Evolutionary conservation across 1,140 invertebrate species (phyloP).

Genomic region (Drosophila burlai): DNA sequence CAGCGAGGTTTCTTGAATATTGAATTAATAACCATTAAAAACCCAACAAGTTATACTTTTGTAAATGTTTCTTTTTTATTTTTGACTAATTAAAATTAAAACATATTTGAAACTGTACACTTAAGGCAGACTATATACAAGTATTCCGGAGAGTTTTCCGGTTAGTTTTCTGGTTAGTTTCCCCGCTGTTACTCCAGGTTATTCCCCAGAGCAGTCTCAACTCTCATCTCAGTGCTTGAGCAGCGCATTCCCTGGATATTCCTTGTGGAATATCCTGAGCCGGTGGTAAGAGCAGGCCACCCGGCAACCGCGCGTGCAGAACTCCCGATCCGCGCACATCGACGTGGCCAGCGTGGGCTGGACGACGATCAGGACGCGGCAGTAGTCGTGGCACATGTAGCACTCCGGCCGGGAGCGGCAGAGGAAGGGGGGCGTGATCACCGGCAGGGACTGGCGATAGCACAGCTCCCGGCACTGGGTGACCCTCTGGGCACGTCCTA

Average conservation of each 20-base stretch:
- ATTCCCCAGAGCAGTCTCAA: neutral
- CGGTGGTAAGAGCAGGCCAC: conserved; percentile 64
- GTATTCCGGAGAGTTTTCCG: neutral
- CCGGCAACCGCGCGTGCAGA: conserved; percentile 71
- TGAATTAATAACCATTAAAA: neutral
- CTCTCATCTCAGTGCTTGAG: conserved; percentile 30
- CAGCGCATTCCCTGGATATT: conserved; percentile 37
- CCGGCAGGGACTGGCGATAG: conserved; percentile 42
- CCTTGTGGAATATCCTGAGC: conserved; percentile 2
- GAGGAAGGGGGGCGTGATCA: conserved; percentile 14
- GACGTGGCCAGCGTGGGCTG: conserved; percentile 55
- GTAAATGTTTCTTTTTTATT: neutral
- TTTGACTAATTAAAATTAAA: conserved; percentile 18
- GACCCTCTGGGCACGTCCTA: conserved; percentile 31
- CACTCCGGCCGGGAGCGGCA: conserved; percentile 67
- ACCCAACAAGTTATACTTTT: neutral
- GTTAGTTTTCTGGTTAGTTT: neutral
- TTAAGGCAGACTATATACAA: conserved; percentile 1
- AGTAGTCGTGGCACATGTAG: conserved; percentile 79
- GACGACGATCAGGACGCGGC: conserved; percentile 60
- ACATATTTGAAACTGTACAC: conserved; percentile 17
- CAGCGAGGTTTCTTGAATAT: neutral
- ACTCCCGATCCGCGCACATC: conserved; percentile 69
- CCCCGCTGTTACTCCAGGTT: neutral
- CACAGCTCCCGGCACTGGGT: conserved; percentile 62